Evolutionary conservation across 2,797 vertebrate genomes (phyloP).

Genomic region (Xenentodon cancila): DNA sequence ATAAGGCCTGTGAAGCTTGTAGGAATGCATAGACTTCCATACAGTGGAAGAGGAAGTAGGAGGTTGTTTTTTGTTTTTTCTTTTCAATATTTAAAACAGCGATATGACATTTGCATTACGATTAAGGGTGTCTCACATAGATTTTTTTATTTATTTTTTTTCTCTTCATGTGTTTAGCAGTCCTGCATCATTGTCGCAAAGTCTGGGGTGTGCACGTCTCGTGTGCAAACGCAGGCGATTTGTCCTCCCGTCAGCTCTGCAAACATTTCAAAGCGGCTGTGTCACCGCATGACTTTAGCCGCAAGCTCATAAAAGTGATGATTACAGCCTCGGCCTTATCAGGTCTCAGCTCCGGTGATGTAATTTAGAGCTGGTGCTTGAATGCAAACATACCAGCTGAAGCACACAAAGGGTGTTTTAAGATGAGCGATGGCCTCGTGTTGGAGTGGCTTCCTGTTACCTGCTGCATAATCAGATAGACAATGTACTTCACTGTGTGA

Average conservation of each 20-base stretch:
- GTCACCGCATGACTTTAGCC: slow-evolving; percentile 54
- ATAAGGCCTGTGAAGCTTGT: too few relatives aligned
- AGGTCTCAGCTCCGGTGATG: slow-evolving; percentile 56
- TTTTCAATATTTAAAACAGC: too few relatives aligned
- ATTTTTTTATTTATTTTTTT: not conserved
- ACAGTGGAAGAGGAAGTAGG: too few relatives aligned
- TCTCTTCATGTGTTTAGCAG: slow-evolving; percentile 6
- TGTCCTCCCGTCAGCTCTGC: slow-evolving; percentile 30
- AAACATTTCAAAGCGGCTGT: slow-evolving; percentile 58
- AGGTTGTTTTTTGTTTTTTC: too few relatives aligned
- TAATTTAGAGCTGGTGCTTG: slow-evolving; percentile 56
- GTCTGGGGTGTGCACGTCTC: slow-evolving; percentile 26
- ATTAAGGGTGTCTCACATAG: too few relatives aligned
- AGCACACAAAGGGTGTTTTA: slow-evolving; percentile 31
- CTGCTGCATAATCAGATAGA: slow-evolving; percentile 6
- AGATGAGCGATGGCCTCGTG: not conserved
- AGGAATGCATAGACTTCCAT: too few relatives aligned
- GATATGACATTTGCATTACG: too few relatives aligned
- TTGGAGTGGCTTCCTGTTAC: slow-evolving; percentile 29
- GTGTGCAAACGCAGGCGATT: slow-evolving; percentile 33
- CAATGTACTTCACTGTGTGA: not conserved
- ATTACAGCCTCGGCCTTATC: slow-evolving; percentile 67
- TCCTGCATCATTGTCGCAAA: slow-evolving; percentile 10
- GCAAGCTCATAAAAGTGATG: slow-evolving; percentile 54
- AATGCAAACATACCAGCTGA: slow-evolving; percentile 63